These are phyloP conservation scores for Limnothrissa miodon DNA, from an alignment of 2,113 vertebrate genomes.

Conservation along the genomic window DNA sequence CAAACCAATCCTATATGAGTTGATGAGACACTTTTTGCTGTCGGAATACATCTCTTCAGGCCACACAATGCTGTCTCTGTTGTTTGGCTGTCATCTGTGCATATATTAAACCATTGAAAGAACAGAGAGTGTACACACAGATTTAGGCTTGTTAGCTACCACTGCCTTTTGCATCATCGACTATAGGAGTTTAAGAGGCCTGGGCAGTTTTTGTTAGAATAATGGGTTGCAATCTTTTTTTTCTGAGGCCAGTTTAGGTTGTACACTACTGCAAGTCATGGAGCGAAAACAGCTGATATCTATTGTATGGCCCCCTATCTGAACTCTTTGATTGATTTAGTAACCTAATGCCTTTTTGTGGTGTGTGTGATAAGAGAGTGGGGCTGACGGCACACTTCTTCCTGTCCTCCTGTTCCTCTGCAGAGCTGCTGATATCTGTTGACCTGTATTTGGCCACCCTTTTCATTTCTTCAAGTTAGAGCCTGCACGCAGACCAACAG, in stretches of 20 bases:
- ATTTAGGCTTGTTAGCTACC: background rate
- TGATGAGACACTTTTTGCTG: background rate
- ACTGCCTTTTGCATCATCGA: background rate
- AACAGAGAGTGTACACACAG: background rate
- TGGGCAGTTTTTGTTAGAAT: background rate
- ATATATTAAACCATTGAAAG: background rate
- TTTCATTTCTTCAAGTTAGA: background rate
- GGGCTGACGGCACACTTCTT: conserved; percentile 4
- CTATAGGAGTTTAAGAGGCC: background rate
- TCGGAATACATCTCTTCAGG: background rate
- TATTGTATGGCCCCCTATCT: background rate
- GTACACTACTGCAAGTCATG: background rate
- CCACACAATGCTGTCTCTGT: background rate
- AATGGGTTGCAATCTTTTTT: background rate
- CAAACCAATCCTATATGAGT: background rate
- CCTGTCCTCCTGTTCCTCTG: background rate
- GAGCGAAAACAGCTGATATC: background rate
- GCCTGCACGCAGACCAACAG: background rate
- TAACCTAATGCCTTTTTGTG: background rate
- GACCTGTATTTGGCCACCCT: background rate
- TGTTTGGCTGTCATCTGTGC: background rate
- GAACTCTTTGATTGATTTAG: conserved; percentile 3
- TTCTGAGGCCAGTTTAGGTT: background rate
- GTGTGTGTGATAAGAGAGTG: background rate
- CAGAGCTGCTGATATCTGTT: conserved; percentile 27